These are phyloP conservation scores for Agapornis canus DNA, from an alignment of 2,797 vertebrate species.

Conservation along the genomic window DNA sequence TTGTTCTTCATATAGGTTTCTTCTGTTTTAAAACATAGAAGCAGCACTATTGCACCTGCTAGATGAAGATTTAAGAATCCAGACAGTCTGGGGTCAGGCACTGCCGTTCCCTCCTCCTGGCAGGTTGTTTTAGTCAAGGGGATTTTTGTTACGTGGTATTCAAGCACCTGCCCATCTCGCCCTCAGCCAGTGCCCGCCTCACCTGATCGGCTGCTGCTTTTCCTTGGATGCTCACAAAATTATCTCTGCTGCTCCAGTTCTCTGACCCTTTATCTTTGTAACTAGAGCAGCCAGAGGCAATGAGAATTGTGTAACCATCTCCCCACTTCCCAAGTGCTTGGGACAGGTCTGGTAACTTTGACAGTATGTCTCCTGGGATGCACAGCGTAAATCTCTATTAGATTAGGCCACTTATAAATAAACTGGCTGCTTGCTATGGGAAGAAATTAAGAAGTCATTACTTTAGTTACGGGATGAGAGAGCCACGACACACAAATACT, in stretches of 20 bases:
- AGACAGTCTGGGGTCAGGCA: background rate
- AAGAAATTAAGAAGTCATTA: background rate
- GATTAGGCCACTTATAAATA: constrained; percentile 60
- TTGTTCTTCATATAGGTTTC: background rate
- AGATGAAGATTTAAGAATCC: background rate
- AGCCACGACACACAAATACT: background rate
- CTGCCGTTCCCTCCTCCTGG: background rate
- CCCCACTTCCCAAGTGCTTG: constrained; percentile 46
- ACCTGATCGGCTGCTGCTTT: background rate
- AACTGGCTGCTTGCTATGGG: background rate
- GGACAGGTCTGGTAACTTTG: constrained; percentile 55
- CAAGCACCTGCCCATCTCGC: background rate
- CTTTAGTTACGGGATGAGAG: background rate
- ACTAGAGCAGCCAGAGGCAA: constrained; percentile 55
- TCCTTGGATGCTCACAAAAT: constrained; percentile 30
- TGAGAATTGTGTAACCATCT: constrained; percentile 64
- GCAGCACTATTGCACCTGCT: background rate
- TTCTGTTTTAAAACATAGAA: background rate
- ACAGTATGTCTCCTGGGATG: background rate
- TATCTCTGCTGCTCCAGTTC: constrained; percentile 49
- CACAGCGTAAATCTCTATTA: constrained; percentile 28
- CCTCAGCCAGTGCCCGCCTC: background rate
- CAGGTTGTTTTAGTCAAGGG: background rate
- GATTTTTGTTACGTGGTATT: background rate
- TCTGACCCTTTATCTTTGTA: constrained; percentile 59